Percentiles rank a stretch among this genome's conserved stretches.
phyloP scores from a whole-genome alignment of 2,113 vertebrate species.

The Psammodynastes pulverulentus region DNA sequence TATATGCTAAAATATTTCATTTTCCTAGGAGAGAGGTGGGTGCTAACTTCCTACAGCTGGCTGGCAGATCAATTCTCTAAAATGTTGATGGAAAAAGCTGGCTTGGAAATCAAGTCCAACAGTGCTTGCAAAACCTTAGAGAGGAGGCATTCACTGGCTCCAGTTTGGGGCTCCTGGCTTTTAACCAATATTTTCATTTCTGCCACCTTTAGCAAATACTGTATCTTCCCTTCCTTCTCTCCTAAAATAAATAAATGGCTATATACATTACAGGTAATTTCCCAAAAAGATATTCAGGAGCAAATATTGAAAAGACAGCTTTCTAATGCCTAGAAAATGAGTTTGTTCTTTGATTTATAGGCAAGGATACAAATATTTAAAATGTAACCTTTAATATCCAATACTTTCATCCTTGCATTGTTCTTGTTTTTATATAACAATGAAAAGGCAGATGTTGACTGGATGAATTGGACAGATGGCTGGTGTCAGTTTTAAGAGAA shows the following conservation, averaged over 20 bases:
- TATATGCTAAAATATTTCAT: no score
- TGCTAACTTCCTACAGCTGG: no score
- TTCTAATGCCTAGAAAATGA: neutral
- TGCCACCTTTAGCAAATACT: neutral
- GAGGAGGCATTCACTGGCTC: neutral
- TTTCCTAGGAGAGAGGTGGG: no score
- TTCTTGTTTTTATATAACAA: neutral
- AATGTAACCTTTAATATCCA: neutral
- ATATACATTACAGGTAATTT: neutral
- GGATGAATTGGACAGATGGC: neutral
- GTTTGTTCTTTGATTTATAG: neutral
- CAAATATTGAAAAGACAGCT: neutral
- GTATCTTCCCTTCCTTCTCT: neutral
- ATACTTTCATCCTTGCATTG: neutral
- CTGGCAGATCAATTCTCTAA: neutral
- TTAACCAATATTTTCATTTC: neutral
- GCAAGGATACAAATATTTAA: neutral
- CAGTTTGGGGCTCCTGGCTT: neutral
- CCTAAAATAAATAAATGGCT: neutral
- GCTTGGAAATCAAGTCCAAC: neutral
- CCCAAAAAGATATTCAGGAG: neutral
- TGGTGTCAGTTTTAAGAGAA: neutral
- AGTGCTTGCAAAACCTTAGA: neutral
- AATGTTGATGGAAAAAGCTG: neutral
- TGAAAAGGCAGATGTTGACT: neutral